Evolutionary conservation across 2,113 vertebrate species (phyloP), one percentile per base, ranked within the genome.

Genomic region (Nicator chloris): DNA sequence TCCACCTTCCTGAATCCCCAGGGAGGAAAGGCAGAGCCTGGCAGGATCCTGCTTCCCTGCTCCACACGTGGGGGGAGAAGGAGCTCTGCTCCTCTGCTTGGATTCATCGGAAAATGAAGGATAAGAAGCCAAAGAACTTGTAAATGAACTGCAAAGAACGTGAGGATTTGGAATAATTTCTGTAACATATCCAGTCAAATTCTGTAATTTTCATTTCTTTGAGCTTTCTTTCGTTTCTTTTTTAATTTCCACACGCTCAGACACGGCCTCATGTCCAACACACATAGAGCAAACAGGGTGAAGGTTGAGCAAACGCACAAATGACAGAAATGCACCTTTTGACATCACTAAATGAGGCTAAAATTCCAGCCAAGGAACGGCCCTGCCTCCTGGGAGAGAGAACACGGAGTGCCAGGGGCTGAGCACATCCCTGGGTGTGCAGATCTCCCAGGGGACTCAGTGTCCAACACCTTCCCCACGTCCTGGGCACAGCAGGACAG

Each of bases 281-380:
- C 2, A 7, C 0, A 7, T 0, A 23, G 1, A 64, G 80, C 31
- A 51, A 86, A 81, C 0, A 40, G 24, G 16, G 23, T 8, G 33
- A 45, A 68, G 22, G 68, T 70, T 22, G 61, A 47, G 50, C 54
- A 6, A 18, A 47, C 1, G n/a, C 28, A 40, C 4, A 16, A 30
- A 63, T 16, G 10, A n/a, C 24, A 33, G 30, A 24, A 50, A 70
- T 75, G 37, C 13, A 13, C 56, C 71, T 82, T 77, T 73, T 4
- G 4, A 22, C 21, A 30, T 72, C 59, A 51, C 33, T 9, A 60
- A 75, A 27, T 5, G 28, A 83, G 47, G 66, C 13, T 44, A 4
- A 87, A 94, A 82, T 22, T 37, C 37, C 33, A 15, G 56, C 13
- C 45, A 42, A 63, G 44, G 50, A 60, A 57, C 0, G 8, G n/a